Base-by-base conservation (phyloP, 2,888 invertebrate genomes). In the Halictus quadricinctus region DNA sequence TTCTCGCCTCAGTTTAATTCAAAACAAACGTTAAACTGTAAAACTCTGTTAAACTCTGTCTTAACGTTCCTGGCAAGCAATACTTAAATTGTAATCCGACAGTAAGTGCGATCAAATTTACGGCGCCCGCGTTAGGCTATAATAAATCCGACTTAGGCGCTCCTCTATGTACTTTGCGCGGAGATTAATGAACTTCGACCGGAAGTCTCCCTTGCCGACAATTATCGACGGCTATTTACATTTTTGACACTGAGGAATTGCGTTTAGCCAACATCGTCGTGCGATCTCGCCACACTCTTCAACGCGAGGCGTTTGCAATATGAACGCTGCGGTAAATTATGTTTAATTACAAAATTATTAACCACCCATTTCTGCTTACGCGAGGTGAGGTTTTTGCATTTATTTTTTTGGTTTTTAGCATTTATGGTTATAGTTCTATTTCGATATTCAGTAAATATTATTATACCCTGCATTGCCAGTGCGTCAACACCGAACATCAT, bases 11-110 rank as follows among this genome's bases (percentile, higher is more conserved):
- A 54, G 41, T 60, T 79, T 60, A 46, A 29, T 76, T 48, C 54
- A 29, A 43, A 69, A 25, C 18, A 8, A 12, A 15, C n/a, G n/a
- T n/a, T n/a, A n/a, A n/a, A n/a, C n/a, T n/a, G n/a, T n/a, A n/a
- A n/a, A n/a, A n/a, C n/a, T n/a, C n/a, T n/a, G 15, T 54, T 66
- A 72, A 43, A 73, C 72, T 54, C 46, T 43, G 21, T 2, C 64
- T 64, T 18, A 41, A 15, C 41, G 41, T 41, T 43, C 29, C 50
- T 72, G 72, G 54, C 75, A 18, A 12, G 3, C 54, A 18, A 50
- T 58, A 46, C 46, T 18, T 72, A 72, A 72, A 72, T 72, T 66
- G 43, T 76, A 60, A 83, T 83, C 75, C 41, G 46, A n/a, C 29
- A 18, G 60, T 15, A 69, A 29, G 48, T 50, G 72, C 64, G 15